These are phyloP conservation scores for Neodiprion fabricii DNA, from an alignment of 1,140 invertebrate species.

Conservation along the genomic window DNA sequence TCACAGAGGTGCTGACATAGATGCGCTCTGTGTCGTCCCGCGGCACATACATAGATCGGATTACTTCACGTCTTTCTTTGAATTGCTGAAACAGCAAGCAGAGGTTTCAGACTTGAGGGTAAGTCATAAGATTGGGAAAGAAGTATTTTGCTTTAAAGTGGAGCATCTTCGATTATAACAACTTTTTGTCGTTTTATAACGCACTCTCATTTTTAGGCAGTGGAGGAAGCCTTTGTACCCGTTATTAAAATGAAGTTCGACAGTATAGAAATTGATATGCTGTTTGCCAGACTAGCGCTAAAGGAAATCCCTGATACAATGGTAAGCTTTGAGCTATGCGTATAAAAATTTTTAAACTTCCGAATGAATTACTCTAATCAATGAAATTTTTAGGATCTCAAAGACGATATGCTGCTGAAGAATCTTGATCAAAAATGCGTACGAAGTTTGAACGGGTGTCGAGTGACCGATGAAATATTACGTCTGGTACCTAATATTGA, in stretches of 20 bases:
- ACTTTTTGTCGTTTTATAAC: constrained; percentile 9
- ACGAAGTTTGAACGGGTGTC: constrained; percentile 94
- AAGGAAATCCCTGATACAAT: constrained; percentile 87
- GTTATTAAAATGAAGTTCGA: constrained; percentile 99
- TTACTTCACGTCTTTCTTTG: constrained; percentile 95
- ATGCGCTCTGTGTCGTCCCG: constrained; percentile 97
- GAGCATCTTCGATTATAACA: constrained; percentile 5
- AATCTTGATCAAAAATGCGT: constrained; percentile 98
- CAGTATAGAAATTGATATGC: constrained; percentile 98
- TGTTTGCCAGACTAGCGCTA: constrained; percentile 92
- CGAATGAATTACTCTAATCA: neutral
- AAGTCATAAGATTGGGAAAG: constrained; percentile 40
- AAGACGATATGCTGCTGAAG: constrained; percentile 91
- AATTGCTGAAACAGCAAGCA: constrained; percentile 84
- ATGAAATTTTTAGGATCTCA: constrained; percentile 74
- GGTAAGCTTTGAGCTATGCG: constrained; percentile 46
- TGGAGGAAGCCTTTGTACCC: constrained; percentile 99
- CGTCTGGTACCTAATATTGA: constrained; percentile 94
- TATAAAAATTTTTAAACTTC: neutral
- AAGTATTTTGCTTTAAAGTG: neutral
- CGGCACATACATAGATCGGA: constrained; percentile 92
- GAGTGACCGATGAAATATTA: constrained; percentile 98
- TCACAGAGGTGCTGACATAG: constrained; percentile 97
- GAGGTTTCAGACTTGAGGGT: constrained; percentile 87
- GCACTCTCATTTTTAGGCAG: constrained; percentile 67